Evolutionary conservation across 2,888 invertebrate species (phyloP).

Genomic region (Arge pagana): DNA sequence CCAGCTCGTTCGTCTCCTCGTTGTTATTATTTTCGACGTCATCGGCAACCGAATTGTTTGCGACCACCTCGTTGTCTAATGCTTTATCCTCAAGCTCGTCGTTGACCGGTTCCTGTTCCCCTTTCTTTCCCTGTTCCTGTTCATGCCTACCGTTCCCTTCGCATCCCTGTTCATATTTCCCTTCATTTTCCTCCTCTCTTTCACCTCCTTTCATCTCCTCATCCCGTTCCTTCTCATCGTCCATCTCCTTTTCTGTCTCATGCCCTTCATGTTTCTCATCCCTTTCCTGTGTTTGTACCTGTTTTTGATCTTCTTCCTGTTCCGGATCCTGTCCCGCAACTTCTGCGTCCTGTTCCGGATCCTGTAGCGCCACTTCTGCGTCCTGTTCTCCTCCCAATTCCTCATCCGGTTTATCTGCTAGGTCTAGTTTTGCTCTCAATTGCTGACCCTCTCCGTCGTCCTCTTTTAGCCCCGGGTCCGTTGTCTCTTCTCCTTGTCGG

Average conservation of each 20-base stretch:
- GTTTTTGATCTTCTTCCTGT: conserved; percentile 25
- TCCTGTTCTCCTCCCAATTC: conserved; percentile 22
- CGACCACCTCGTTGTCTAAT: conserved; percentile 23
- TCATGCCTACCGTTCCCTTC: conserved; percentile 33
- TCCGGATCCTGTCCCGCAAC: conserved; percentile 10
- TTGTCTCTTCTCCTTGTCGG: conserved; percentile 9
- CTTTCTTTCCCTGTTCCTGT: too few species aligned
- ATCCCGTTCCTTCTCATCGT: conserved; percentile 28
- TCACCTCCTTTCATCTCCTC: conserved; percentile 27
- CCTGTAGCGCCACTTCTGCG: conserved; percentile 21
- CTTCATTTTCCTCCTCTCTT: conserved; percentile 31
- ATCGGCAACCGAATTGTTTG: neutral
- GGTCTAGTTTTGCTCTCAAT: conserved; percentile 25
- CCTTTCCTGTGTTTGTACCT: conserved; percentile 14
- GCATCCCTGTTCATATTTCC: conserved; percentile 31
- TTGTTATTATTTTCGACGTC: conserved; percentile 25
- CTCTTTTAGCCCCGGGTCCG: conserved; percentile 8
- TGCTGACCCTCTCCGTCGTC: conserved; percentile 30
- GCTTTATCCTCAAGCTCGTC: conserved; percentile 27
- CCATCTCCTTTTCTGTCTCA: conserved; percentile 32
- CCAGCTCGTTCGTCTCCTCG: conserved; percentile 26
- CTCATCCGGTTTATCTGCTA: conserved; percentile 25
- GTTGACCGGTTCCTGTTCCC: conserved; percentile 24
- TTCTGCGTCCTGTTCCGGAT: conserved; percentile 27
- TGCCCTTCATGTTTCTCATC: conserved; percentile 22